Percentiles rank a stretch among this genome's conserved stretches.
These are phyloP conservation scores for Phoenicopterus ruber DNA, from an alignment of 2,113 vertebrate genomes.

Conservation along the genomic window DNA sequence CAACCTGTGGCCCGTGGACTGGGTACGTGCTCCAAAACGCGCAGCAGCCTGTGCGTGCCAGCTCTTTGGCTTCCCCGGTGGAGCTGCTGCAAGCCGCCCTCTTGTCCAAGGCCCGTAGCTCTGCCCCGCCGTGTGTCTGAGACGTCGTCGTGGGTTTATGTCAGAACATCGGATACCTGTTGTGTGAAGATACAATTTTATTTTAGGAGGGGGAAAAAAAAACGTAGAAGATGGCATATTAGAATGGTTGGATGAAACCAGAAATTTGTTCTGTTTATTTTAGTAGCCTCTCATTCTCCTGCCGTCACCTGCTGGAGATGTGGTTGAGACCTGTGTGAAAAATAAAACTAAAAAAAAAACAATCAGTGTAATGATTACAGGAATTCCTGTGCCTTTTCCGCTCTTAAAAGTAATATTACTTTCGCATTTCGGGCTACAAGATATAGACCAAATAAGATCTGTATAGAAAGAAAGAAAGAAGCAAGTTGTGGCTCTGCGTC, in stretches of 20 bases:
- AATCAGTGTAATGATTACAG: not conserved
- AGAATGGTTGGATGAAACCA: not conserved
- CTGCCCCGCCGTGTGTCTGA: not conserved
- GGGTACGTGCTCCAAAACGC: not conserved
- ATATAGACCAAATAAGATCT: not conserved
- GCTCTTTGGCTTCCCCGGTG: not conserved
- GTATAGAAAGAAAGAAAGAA: not conserved
- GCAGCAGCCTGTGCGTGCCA: rapidly evolving
- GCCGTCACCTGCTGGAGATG: not conserved
- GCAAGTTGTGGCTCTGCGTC: not conserved
- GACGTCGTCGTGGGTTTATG: rapidly evolving
- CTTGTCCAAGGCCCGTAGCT: not conserved
- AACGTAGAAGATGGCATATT: not conserved
- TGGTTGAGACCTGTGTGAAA: not conserved
- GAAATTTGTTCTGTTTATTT: not conserved
- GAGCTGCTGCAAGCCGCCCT: not conserved
- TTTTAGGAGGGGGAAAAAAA: not conserved
- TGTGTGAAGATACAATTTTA: not conserved
- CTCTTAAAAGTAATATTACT: not conserved
- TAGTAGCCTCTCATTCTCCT: not conserved
- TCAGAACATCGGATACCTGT: not conserved
- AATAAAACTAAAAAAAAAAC: not conserved
- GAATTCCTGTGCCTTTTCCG: not conserved
- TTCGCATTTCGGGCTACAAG: not conserved
- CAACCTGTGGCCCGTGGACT: not conserved